Evolutionary conservation across 2,888 invertebrate species (phyloP).

Genomic region (Boloria selene): DNA sequence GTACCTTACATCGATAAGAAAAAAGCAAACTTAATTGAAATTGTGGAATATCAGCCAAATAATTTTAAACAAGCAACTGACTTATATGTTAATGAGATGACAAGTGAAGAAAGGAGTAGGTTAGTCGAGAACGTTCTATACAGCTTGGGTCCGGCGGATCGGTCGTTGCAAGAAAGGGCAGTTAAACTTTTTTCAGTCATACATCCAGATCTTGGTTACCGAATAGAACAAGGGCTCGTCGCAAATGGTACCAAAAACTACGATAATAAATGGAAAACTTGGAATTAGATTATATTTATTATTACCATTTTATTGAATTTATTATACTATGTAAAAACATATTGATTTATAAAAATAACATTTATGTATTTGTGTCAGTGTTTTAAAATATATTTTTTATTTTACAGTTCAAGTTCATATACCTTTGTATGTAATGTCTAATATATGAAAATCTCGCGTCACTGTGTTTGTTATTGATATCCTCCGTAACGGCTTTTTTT

Average conservation of each 20-base stretch:
- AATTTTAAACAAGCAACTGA: constrained; percentile 91
- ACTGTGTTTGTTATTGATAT: too few relatives aligned
- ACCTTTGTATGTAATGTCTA: too few relatives aligned
- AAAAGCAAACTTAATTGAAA: constrained; percentile 75
- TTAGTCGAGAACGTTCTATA: constrained; percentile 90
- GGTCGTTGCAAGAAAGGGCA: constrained; percentile 80
- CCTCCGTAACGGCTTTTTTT: too few relatives aligned
- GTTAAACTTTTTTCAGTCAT: constrained; percentile 91
- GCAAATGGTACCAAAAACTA: constrained; percentile 50
- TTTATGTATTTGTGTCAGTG: too few relatives aligned
- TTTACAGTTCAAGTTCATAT: too few relatives aligned
- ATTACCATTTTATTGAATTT: too few relatives aligned
- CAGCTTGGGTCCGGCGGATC: constrained; percentile 87
- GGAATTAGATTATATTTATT: background rate
- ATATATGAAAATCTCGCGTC: too few relatives aligned
- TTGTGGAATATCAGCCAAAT: constrained; percentile 89
- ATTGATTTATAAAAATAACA: too few relatives aligned
- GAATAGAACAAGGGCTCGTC: constrained; percentile 49
- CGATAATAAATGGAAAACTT: constrained; percentile 59
- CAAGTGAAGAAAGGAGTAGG: constrained; percentile 86
- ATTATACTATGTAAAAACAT: too few relatives aligned
- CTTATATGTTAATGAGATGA: constrained; percentile 90
- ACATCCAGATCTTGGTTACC: constrained; percentile 88
- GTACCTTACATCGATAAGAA: constrained; percentile 84
- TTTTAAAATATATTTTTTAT: too few relatives aligned